phyloP scores from a whole-genome alignment of 2,888 invertebrate species.

The Drosophila mercatorum region DNA sequence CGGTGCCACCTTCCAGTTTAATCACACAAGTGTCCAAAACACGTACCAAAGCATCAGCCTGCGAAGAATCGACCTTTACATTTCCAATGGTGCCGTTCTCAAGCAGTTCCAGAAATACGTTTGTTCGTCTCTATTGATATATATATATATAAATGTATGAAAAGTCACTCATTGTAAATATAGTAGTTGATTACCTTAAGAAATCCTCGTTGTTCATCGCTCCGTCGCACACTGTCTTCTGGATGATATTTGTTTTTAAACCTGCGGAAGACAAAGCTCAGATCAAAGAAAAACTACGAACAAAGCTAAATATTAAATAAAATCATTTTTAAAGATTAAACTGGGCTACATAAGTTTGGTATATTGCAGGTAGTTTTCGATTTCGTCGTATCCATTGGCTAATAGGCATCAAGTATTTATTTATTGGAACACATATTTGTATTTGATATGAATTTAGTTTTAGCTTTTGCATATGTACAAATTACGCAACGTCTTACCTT shows the following conservation, averaged over 20 bases:
- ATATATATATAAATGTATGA: not conserved
- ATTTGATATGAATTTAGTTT: slow-evolving; percentile 17
- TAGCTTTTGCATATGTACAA: slow-evolving; percentile 49
- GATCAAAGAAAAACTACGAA: not conserved
- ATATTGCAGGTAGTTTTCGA: slow-evolving; percentile 7
- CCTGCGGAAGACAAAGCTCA: slow-evolving; percentile 87
- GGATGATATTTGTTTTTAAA: slow-evolving; percentile 99
- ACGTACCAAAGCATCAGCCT: slow-evolving; percentile 92
- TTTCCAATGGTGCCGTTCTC: slow-evolving; percentile 90
- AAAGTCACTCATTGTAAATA: not conserved
- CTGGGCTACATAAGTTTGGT: slow-evolving; percentile 6
- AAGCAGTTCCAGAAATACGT: slow-evolving; percentile 94
- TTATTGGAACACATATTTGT: slow-evolving; percentile 18
- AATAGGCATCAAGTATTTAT: slow-evolving; percentile 27
- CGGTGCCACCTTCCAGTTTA: slow-evolving; percentile 96
- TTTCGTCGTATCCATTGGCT: slow-evolving; percentile 32
- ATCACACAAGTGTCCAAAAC: slow-evolving; percentile 98
- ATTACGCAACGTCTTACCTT: slow-evolving; percentile 84
- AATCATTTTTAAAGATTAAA: not conserved
- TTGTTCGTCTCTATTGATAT: slow-evolving; percentile 90
- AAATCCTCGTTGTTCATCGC: slow-evolving; percentile 92
- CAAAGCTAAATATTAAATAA: not conserved
- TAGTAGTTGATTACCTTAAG: slow-evolving; percentile 88
- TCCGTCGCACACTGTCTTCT: slow-evolving; percentile 95
- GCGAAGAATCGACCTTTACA: slow-evolving; percentile 93